Base-by-base conservation (phyloP, 2,113 vertebrate species). In the Uropsilus gracilis region DNA sequence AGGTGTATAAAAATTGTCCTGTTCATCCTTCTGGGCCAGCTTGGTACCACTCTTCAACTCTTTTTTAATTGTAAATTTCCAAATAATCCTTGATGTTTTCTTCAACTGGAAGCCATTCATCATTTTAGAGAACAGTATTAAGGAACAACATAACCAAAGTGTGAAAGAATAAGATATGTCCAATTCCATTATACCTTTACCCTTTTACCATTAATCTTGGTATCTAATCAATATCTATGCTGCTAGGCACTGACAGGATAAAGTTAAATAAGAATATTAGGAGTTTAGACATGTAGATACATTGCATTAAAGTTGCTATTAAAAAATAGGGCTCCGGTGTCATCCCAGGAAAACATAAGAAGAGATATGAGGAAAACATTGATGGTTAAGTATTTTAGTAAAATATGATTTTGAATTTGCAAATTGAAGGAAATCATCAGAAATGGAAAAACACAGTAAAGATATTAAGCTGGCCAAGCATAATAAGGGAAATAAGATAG, bases 401-500 rank as follows among this genome's bases (percentile, higher is more conserved):
- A 76, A 84, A 89, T 44, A 64, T 6, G 13, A 66, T 26, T n/a
- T 28, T 17, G 5, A 18, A 20, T 89, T 73, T 69, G 17, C 11
- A n/a, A 75, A 26, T 39, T 55, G 76, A 46, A 73, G 6, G 68
- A 80, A 86, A 46, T 48, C 48, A 5, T 59, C 8, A 44, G 34
- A 71, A 73, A 64, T 14, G 18, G 24, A 48, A 50, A 42, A 26
- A 0, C 1, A 26, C 22, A 28, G 26, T 0, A 61, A 69, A 32
- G 0, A 1, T 34, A n/a, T 5, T 16, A 30, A 37, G 39, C 42
- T 11, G 22, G 3, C 10, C 39, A 30, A 13, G 3, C 71, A 2
- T 22, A 14, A 6, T 2, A 39, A 22, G 37, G 34, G 28, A 61
- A 28, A 72, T n/a, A 64, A 42, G 6, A 90, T 8, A 53, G 8